Base-by-base conservation (phyloP, 2,797 vertebrate genomes). In the Sparidentex hasta region DNA sequence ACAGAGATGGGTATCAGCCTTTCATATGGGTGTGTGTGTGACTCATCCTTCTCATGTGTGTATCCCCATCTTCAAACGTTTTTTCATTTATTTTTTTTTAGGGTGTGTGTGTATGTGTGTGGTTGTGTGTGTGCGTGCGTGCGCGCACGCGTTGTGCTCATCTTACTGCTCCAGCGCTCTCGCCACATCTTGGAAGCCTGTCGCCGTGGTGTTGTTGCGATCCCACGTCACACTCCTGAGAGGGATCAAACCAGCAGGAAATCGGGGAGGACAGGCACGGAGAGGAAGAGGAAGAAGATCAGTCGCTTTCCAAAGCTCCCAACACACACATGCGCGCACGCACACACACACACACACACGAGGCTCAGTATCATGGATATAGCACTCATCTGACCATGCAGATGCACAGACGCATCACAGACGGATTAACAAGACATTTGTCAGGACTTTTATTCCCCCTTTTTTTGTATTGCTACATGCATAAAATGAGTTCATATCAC, bases 161-260 rank as follows among this genome's bases (percentile, higher is more conserved):
- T 88, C 96, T 96, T 93, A 98, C 97, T 97, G 97, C 93, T 98
- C 96, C 85, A 98, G 83, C 12, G 97, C 96, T 76, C 96, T 94
- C 1, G 97, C 97, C 29, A 98, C 95, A 78, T 98, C 97, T 87
- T 97, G 96, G 88, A 98, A 96, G 56, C 97, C 97, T 14, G 95
- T 91, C 41, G 95, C 96, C 0, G 96, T 96, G 18, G 97, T 97
- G 78, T 95, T 96, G 91, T 98, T 98, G 73, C 96, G 95, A 88
- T 98, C 97, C 97, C 97, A 98, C 2, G 95, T 95, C 84, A 98
- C 97, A 76, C 96, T 97, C 93, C 97, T 98, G 86, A 82, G 79
- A 52, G 55, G 63, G 68, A 71, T 81, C 66, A 84, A 85, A 81
- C 71, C 65, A 12, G 66, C 57, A 23, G 82, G 81, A 87, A 82